Conservation (phyloP, 1,140 invertebrate genomes). For the Trypoxylus dichotomus region DNA sequence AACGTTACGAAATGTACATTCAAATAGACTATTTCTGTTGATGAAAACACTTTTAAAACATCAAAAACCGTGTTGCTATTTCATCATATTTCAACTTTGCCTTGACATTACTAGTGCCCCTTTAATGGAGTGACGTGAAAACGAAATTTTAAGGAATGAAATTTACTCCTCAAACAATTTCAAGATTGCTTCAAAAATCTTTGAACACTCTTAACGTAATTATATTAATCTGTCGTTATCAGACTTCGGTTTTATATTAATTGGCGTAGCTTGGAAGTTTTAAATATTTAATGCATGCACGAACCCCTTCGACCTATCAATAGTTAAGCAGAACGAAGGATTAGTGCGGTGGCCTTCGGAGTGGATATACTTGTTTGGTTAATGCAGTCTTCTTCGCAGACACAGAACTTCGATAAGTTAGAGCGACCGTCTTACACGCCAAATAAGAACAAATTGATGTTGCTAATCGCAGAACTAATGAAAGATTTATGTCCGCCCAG, state of each 20-base stretch:
- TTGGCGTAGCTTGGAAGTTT: constrained; percentile 39
- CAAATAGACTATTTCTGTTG: too few relatives aligned
- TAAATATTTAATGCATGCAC: constrained; percentile 38
- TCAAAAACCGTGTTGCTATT: too few relatives aligned
- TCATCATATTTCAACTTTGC: too few relatives aligned
- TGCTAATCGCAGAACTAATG: constrained; percentile 18
- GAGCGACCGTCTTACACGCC: constrained; percentile 34
- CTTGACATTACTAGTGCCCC: too few relatives aligned
- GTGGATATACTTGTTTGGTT: constrained; percentile 53
- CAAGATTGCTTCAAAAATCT: neutral
- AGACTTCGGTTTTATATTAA: constrained; percentile 39
- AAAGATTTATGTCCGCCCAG: constrained; percentile 6
- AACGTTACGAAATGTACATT: too few relatives aligned
- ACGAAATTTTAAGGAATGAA: too few relatives aligned
- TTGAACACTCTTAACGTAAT: constrained; percentile 11
- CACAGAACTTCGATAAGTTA: constrained; percentile 51
- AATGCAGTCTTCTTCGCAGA: constrained; percentile 45
- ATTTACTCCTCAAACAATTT: too few relatives aligned
- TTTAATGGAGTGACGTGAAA: too few relatives aligned
- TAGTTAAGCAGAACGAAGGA: constrained; percentile 43
- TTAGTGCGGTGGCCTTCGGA: constrained; percentile 47
- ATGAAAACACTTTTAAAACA: too few relatives aligned
- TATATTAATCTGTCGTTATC: constrained; percentile 21
- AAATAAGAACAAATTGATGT: constrained; percentile 30
- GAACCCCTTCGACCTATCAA: constrained; percentile 37